A percentile compares a stretch with the other conserved stretches of the same genome.
These are phyloP conservation scores for Onychomys arenicola DNA, from an alignment of 2,797 vertebrate species.

Conservation along the genomic window DNA sequence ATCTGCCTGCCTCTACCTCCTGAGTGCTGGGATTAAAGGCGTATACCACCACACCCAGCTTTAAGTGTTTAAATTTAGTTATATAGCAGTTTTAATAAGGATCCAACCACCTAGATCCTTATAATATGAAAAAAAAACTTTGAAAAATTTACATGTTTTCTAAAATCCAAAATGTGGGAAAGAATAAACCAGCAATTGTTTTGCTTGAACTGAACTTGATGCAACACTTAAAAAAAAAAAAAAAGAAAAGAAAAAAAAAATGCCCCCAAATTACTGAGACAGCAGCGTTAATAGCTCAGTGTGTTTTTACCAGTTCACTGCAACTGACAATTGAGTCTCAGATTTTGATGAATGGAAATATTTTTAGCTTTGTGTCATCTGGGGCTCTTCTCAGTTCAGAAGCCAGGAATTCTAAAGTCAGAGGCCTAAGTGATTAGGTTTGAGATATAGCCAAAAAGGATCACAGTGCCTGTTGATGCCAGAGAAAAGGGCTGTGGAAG, in stretches of 20 bases:
- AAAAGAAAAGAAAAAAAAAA: background rate
- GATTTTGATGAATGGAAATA: slow-evolving; percentile 55
- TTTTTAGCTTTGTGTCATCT: slow-evolving; percentile 62
- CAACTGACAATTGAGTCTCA: slow-evolving; percentile 57
- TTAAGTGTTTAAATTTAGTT: slow-evolving; percentile 21
- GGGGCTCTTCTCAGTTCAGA: slow-evolving; percentile 22
- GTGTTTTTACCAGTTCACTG: slow-evolving; percentile 43
- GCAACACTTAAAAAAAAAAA: background rate
- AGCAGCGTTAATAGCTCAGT: background rate
- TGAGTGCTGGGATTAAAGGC: background rate
- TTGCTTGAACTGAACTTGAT: slow-evolving; percentile 47
- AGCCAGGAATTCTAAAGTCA: slow-evolving; percentile 47
- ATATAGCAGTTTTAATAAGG: background rate
- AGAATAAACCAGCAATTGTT: background rate
- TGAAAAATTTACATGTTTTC: slow-evolving; percentile 42
- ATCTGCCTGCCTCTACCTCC: background rate
- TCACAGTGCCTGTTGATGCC: background rate
- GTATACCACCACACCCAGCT: background rate
- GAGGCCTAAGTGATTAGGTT: background rate
- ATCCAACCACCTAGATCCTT: background rate
- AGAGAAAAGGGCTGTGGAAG: slow-evolving; percentile 33
- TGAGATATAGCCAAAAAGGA: slow-evolving; percentile 6
- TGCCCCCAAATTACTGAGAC: background rate
- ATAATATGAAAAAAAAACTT: background rate
- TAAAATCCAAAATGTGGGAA: background rate